A percentile compares a stretch with the other conserved stretches of the same genome.
Conservation (phyloP, 2,797 vertebrate genomes). For the Hippoglossus hippoglossus region DNA sequence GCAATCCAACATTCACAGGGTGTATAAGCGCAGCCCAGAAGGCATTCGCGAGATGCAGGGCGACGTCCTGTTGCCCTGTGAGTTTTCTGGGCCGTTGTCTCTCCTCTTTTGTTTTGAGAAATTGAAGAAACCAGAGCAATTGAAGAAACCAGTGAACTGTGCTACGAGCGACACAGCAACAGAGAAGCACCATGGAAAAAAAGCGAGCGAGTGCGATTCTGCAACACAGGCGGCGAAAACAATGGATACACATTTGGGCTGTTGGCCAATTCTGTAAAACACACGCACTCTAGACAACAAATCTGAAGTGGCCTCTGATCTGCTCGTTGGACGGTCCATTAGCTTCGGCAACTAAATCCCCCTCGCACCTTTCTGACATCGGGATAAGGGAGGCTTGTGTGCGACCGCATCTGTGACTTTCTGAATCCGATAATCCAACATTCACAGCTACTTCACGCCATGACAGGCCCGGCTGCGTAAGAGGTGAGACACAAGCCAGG, state of each 20-base stretch:
- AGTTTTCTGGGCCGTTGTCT: background rate
- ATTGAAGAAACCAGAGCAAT: background rate
- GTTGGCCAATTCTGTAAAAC: constrained; percentile 29
- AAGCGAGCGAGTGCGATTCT: constrained; percentile 10
- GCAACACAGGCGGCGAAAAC: constrained; percentile 29
- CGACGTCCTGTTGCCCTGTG: background rate
- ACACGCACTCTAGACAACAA: constrained; percentile 22
- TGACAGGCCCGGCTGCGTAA: no score
- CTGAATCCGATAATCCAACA: background rate
- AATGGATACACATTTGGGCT: background rate
- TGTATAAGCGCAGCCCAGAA: no score
- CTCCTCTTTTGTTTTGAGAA: background rate
- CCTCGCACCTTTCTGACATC: background rate
- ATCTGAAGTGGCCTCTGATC: constrained; percentile 7
- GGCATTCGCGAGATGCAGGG: no score
- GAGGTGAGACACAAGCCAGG: no score
- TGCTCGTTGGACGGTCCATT: background rate
- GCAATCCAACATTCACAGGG: background rate
- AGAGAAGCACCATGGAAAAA: no score
- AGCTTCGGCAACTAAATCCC: background rate
- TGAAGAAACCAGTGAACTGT: background rate
- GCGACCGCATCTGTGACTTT: background rate
- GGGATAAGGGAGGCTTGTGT: background rate
- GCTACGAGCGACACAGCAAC: background rate
- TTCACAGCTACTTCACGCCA: no score